Evolutionary conservation across 2,797 vertebrate species (phyloP).

Genomic region (Nyctalus aviator): DNA sequence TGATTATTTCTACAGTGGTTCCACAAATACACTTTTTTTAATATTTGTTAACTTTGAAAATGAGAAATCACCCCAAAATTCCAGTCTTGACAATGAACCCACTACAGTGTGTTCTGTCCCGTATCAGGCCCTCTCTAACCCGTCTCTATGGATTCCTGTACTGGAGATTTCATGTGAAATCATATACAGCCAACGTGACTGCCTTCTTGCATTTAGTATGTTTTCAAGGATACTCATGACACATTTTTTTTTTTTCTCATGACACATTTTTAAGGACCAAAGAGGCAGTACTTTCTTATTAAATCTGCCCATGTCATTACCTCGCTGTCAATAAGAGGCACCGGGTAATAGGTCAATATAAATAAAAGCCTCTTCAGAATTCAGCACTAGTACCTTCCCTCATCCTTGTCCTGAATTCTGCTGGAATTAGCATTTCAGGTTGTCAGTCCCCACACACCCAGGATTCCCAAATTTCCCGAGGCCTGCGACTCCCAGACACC

Average conservation of each 20-base stretch:
- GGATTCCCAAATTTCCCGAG: background rate
- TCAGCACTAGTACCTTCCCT: background rate
- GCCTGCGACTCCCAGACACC: background rate
- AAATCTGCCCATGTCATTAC: background rate
- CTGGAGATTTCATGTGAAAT: background rate
- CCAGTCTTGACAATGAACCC: background rate
- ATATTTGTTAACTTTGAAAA: background rate
- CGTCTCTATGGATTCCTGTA: background rate
- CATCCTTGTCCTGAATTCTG: background rate
- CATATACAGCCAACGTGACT: background rate
- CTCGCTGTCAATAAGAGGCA: background rate
- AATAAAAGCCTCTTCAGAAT: background rate
- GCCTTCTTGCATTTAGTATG: background rate
- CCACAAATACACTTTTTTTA: background rate
- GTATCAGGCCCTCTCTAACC: background rate
- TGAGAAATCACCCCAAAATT: background rate
- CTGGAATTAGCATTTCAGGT: background rate
- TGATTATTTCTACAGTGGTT: background rate
- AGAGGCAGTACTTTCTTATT: background rate
- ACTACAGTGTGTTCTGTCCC: background rate
- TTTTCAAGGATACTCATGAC: background rate
- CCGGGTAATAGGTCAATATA: fast-evolving
- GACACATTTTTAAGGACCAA: background rate
- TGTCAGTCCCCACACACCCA: fast-evolving
- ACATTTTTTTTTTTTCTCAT: background rate